phyloP scores from a whole-genome alignment of 92 coral and sea anemone species.

The Parazoanthus atlanticus region DNA sequence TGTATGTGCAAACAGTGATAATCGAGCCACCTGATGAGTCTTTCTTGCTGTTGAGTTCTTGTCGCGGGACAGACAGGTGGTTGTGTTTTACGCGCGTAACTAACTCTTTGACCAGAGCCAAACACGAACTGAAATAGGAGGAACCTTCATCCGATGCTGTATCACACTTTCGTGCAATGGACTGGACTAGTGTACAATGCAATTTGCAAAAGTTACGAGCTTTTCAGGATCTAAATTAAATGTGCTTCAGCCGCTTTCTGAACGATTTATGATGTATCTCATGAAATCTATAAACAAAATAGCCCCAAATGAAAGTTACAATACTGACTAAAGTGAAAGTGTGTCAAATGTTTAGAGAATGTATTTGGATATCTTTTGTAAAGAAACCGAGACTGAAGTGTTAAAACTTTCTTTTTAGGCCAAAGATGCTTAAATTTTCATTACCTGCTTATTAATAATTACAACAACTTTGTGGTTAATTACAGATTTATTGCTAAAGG shows the following conservation, averaged over 20 bases:
- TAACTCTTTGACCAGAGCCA: background rate
- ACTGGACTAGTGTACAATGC: background rate
- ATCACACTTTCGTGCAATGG: background rate
- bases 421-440: background rate
- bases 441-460: background rate
- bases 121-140: too few species aligned
- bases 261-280: background rate
- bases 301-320: too few species aligned
- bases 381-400: background rate
- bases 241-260: background rate
- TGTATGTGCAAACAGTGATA: background rate
- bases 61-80: background rate
- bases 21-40: background rate
- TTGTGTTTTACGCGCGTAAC: background rate
- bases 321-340: background rate
- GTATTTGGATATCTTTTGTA: background rate
- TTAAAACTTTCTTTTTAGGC: background rate
- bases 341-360: background rate
- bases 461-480: background rate
- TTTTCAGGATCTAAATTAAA: background rate
- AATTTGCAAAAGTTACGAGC: background rate
- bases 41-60: background rate
- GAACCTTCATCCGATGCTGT: background rate
- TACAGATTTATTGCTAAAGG: background rate
- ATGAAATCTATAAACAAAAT: background rate